phyloP scores from a whole-genome alignment of 2,888 invertebrate species.

The Anoncus sp. region DNA sequence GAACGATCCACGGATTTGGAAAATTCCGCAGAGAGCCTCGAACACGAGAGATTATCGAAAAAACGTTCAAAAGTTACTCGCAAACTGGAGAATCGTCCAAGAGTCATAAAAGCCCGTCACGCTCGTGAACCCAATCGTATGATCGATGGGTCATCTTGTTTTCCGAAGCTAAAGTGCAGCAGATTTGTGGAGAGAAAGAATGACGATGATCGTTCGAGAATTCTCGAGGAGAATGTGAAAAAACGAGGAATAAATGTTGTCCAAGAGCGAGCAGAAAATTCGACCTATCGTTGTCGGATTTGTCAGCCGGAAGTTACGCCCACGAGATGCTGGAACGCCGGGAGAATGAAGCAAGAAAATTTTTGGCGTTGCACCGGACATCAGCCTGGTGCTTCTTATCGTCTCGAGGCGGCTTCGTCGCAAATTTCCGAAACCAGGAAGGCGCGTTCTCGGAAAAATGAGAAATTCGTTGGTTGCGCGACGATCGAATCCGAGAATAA shows the following conservation, averaged over 20 bases:
- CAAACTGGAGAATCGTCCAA: not conserved
- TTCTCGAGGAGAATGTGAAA: slow-evolving; percentile 23
- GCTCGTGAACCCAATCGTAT: slow-evolving; percentile 17
- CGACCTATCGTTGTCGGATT: slow-evolving; percentile 37
- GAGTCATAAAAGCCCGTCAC: not conserved
- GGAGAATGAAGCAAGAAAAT: slow-evolving; percentile 27
- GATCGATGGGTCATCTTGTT: not conserved
- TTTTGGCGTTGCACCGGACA: slow-evolving; percentile 57
- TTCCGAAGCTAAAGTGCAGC: too few relatives aligned
- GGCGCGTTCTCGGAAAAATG: not conserved
- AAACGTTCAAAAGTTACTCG: slow-evolving; percentile 7
- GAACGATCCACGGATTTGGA: not conserved
- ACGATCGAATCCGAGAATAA: slow-evolving; percentile 2
- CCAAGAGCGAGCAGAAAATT: not conserved
- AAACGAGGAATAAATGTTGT: not conserved
- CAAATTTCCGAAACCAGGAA: slow-evolving; percentile 1
- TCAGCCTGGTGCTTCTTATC: slow-evolving; percentile 55
- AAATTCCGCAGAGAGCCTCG: not conserved
- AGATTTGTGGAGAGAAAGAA: too few relatives aligned
- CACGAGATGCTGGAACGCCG: slow-evolving; percentile 26
- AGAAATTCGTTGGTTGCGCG: not conserved
- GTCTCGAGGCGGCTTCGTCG: slow-evolving; percentile 34
- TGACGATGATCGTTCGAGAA: slow-evolving; percentile 11
- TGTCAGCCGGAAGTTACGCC: slow-evolving; percentile 52
- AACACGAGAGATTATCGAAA: not conserved